Evolutionary conservation across 2,797 vertebrate genomes (phyloP).

Genomic region (Pristis pectinata): DNA sequence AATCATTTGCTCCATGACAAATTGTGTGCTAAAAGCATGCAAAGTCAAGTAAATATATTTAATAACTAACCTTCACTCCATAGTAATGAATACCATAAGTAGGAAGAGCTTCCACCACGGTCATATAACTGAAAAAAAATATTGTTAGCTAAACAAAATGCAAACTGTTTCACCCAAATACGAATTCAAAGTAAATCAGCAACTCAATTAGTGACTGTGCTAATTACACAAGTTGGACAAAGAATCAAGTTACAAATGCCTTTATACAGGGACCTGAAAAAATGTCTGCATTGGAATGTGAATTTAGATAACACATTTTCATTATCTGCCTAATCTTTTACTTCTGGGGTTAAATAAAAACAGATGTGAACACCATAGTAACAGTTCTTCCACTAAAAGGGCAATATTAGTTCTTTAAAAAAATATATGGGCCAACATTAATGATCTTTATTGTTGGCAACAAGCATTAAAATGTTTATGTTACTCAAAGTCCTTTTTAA

Average conservation of each 20-base stretch:
- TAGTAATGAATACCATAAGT: slow-evolving; percentile 98
- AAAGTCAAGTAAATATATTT: background rate
- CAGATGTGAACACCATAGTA: background rate
- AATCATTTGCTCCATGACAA: background rate
- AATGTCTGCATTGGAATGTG: background rate
- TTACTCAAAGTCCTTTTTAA: background rate
- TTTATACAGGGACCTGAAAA: background rate
- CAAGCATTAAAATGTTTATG: background rate
- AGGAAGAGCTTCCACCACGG: slow-evolving; percentile 85
- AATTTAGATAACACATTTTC: background rate
- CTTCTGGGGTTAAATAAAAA: background rate
- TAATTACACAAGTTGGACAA: background rate
- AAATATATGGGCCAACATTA: background rate
- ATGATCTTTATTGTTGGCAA: background rate
- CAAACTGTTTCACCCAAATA: background rate
- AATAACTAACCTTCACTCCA: slow-evolving; percentile 83
- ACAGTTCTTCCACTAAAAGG: background rate
- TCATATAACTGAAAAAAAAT: slow-evolving; percentile 77
- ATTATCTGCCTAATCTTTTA: background rate
- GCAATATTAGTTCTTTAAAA: background rate
- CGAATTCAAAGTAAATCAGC: background rate
- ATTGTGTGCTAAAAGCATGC: background rate
- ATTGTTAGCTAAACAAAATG: background rate
- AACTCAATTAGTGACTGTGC: background rate
- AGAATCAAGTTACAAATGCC: background rate